A percentile compares a stretch with the other conserved stretches of the same genome.
Conservation (phyloP, 2,888 invertebrate species). For the Drymonia ruficornis region DNA sequence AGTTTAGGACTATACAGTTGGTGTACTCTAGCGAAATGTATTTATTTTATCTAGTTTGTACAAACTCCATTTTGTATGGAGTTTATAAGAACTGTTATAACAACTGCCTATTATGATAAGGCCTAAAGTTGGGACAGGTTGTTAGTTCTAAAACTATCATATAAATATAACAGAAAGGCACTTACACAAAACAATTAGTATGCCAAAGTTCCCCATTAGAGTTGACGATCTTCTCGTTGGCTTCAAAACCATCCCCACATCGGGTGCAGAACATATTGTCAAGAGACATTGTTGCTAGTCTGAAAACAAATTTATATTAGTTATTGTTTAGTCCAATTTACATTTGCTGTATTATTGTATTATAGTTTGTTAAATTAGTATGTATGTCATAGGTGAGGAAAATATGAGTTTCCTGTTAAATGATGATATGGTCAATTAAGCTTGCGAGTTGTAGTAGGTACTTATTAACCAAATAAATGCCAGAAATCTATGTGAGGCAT, state of each 20-base stretch:
- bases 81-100: too few relatives aligned
- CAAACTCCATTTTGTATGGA: too few relatives aligned
- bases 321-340: background rate
- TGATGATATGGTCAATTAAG: background rate
- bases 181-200: slow-evolving; percentile 99
- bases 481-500: too few relatives aligned
- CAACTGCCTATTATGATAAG: too few relatives aligned
- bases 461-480: too few relatives aligned
- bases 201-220: slow-evolving; percentile 99
- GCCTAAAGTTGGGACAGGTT: too few relatives aligned
- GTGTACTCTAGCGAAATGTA: too few relatives aligned
- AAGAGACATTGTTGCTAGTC: slow-evolving; percentile 89
- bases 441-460: slow-evolving; percentile 17
- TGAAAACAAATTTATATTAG: slow-evolving; percentile 43
- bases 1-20: too few relatives aligned
- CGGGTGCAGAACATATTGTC: slow-evolving; percentile 97
- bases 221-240: slow-evolving; percentile 99
- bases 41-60: too few relatives aligned
- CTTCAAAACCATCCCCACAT: slow-evolving; percentile 97
- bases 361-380: background rate
- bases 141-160: too few relatives aligned
- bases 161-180: too few relatives aligned
- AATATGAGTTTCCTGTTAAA: slow-evolving; percentile 3
- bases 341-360: too few relatives aligned
- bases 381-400: background rate